phyloP scores from a whole-genome alignment of 1,140 invertebrate genomes.

The Tetramorium simillimum region DNA sequence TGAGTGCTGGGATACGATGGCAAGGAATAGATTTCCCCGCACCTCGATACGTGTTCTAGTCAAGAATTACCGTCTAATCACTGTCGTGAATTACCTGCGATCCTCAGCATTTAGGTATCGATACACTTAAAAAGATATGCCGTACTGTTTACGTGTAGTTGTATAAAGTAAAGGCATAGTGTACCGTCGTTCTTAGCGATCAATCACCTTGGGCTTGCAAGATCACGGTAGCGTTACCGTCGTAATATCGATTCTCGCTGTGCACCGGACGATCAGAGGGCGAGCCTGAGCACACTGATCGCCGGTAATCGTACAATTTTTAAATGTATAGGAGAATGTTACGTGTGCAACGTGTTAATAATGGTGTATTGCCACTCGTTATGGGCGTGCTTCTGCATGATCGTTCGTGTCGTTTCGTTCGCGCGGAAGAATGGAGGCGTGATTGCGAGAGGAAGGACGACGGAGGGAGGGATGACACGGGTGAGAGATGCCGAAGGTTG shows the following conservation, averaged over 20 bases:
- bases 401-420: slow-evolving; percentile 66
- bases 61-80: slow-evolving; percentile 51
- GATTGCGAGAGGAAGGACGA: slow-evolving; percentile 19
- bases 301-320: slow-evolving; percentile 70
- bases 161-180: slow-evolving; percentile 69
- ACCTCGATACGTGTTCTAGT: slow-evolving; percentile 71
- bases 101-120: slow-evolving; percentile 66
- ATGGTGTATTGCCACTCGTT: slow-evolving; percentile 66
- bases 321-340: slow-evolving; percentile 68
- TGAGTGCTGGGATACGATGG: not conserved
- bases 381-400: slow-evolving; percentile 73
- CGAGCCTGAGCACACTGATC: slow-evolving; percentile 16
- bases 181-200: slow-evolving; percentile 69
- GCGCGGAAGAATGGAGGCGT: not conserved
- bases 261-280: slow-evolving; percentile 29
- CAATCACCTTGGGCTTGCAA: slow-evolving; percentile 67
- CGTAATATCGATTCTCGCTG: slow-evolving; percentile 48
- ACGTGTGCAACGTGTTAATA: slow-evolving; percentile 70
- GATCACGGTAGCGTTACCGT: slow-evolving; percentile 44
- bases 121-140: slow-evolving; percentile 67
- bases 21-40: not conserved
- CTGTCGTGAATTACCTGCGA: slow-evolving; percentile 52
- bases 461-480: not conserved
- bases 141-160: slow-evolving; percentile 70
- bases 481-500: not conserved